A percentile compares a stretch with the other conserved stretches of the same genome.
phyloP scores from a whole-genome alignment of 2,797 vertebrate genomes.

The Xiphophorus birchmanni region DNA sequence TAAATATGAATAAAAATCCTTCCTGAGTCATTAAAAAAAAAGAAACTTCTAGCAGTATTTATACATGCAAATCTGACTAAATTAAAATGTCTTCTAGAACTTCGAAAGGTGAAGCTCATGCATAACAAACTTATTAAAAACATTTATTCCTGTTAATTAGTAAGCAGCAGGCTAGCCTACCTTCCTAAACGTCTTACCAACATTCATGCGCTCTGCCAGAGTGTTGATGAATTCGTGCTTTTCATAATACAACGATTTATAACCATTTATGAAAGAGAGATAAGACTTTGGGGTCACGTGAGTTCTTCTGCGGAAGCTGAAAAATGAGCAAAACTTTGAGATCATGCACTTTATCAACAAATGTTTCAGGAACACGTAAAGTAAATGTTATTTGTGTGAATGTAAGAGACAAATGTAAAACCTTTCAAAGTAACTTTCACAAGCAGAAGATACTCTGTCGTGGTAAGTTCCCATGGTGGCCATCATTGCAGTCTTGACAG shows the following conservation, averaged over 20 bases:
- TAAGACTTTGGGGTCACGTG: slow-evolving; percentile 93
- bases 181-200: slow-evolving; percentile 76
- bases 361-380: not conserved
- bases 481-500: slow-evolving; percentile 84
- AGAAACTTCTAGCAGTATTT: not conserved
- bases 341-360: not conserved
- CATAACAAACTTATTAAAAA: not conserved
- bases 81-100: not conserved
- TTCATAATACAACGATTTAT: slow-evolving; percentile 85
- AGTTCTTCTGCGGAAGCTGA: slow-evolving; percentile 84
- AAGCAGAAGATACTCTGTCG: slow-evolving; percentile 86
- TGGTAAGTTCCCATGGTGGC: slow-evolving; percentile 90
- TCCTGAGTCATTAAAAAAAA: not conserved
- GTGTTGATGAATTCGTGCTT: slow-evolving; percentile 82
- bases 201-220: slow-evolving; percentile 85
- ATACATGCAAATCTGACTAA: not conserved
- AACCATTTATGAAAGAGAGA: slow-evolving; percentile 88
- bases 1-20: slow-evolving; percentile 19
- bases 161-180: not conserved
- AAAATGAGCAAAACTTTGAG: slow-evolving; percentile 75
- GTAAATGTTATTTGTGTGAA: not conserved
- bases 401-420: slow-evolving; percentile 50
- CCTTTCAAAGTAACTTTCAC: slow-evolving; percentile 89
- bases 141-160: not conserved
- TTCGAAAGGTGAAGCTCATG: not conserved